These are phyloP conservation scores for Canis aureus DNA, from an alignment of 2,113 vertebrate genomes.

Conservation along the genomic window DNA sequence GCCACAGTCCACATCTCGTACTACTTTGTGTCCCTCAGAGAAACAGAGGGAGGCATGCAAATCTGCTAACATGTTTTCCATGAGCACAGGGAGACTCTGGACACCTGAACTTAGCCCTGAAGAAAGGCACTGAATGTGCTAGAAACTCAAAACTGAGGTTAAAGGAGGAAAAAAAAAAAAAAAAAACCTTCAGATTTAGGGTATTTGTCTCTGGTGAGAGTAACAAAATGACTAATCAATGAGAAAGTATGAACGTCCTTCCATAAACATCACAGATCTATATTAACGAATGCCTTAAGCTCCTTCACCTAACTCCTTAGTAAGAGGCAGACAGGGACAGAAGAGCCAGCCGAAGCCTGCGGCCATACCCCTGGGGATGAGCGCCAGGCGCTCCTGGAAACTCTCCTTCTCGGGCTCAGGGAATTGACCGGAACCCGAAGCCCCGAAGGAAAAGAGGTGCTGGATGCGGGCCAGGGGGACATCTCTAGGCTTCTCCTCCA, in stretches of 20 bases:
- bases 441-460: slow-evolving; percentile 90
- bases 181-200: not conserved
- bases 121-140: slow-evolving; percentile 10
- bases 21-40: not conserved
- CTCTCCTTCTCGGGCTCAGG: slow-evolving; percentile 79
- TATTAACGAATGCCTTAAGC: not conserved
- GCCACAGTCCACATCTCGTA: not conserved
- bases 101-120: not conserved
- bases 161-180: not conserved
- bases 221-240: slow-evolving; percentile 20
- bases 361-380: slow-evolving; percentile 89
- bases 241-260: not conserved
- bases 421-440: slow-evolving; percentile 68
- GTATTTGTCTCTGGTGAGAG: not conserved
- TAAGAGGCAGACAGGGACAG: not conserved
- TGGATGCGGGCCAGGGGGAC: slow-evolving; percentile 87
- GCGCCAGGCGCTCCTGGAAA: slow-evolving; percentile 88
- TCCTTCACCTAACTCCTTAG: not conserved
- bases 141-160: slow-evolving; percentile 38
- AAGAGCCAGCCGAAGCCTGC: not conserved
- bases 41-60: not conserved
- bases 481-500: slow-evolving; percentile 83
- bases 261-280: not conserved
- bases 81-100: not conserved
- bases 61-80: not conserved